These are phyloP conservation scores for Vultur gryphus DNA, from an alignment of 2,797 vertebrate genomes.

Conservation along the genomic window DNA sequence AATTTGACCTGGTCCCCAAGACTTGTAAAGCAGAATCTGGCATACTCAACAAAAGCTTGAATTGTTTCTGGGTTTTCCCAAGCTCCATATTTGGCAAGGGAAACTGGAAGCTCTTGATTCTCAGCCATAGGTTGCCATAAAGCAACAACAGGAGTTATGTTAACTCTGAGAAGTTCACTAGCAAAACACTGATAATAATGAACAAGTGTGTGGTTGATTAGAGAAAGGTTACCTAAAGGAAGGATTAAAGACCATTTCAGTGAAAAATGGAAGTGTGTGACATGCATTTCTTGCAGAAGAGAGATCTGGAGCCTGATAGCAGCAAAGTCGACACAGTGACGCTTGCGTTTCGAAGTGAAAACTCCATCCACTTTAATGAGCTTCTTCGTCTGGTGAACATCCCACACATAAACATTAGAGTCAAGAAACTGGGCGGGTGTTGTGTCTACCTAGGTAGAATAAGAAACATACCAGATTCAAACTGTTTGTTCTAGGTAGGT, in stretches of 20 bases:
- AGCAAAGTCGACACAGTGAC: constrained; percentile 85
- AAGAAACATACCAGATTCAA: background rate
- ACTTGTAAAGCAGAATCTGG: constrained; percentile 85
- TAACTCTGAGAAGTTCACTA: constrained; percentile 84
- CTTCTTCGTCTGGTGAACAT: constrained; percentile 83
- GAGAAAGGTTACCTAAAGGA: constrained; percentile 81
- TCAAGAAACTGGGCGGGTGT: constrained; percentile 88
- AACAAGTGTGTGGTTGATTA: constrained; percentile 83
- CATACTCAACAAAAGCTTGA: constrained; percentile 86
- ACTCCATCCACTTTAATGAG: constrained; percentile 83
- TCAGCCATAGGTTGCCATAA: constrained; percentile 86
- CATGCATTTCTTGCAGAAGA: constrained; percentile 79
- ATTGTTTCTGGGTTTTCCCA: constrained; percentile 87
- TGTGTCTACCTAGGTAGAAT: constrained; percentile 82
- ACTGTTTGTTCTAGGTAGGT: background rate
- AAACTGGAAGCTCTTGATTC: constrained; percentile 83
- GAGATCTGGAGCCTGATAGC: constrained; percentile 84
- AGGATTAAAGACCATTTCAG: constrained; percentile 91
- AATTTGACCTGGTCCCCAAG: constrained; percentile 87
- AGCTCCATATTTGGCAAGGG: constrained; percentile 76
- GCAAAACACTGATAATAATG: constrained; percentile 89
- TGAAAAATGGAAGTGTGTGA: constrained; percentile 92
- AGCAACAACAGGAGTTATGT: constrained; percentile 89
- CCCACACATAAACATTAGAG: constrained; percentile 90
- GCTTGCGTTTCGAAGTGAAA: constrained; percentile 62